These are phyloP conservation scores for Cichladusa arquata DNA, from an alignment of 2,113 vertebrate species.

Conservation along the genomic window DNA sequence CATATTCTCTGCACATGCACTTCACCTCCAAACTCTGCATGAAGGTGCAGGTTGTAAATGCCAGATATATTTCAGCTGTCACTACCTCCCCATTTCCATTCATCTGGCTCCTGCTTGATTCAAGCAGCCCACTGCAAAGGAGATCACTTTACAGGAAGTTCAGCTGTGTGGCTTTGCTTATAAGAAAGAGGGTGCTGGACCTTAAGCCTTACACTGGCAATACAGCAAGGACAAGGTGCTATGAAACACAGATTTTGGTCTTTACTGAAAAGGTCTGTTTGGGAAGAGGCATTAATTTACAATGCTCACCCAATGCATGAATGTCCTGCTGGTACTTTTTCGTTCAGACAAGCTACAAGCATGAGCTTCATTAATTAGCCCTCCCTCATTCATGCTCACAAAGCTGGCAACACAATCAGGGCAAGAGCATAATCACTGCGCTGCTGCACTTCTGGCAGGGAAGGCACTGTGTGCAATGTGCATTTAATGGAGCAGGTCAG, in stretches of 20 bases:
- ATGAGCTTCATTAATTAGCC: not conserved
- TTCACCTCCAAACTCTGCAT: not conserved
- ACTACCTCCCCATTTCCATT: not conserved
- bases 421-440: not conserved
- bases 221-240: not conserved
- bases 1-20: not conserved
- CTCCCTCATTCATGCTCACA: accelerated
- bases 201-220: not conserved
- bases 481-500: not conserved
- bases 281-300: not conserved
- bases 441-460: not conserved
- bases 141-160: not conserved
- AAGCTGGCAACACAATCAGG: not conserved
- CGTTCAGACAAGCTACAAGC: not conserved
- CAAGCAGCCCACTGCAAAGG: not conserved
- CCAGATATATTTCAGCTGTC: not conserved
- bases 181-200: not conserved
- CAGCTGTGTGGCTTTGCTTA: not conserved
- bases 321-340: not conserved
- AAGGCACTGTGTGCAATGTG: not conserved
- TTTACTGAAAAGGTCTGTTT: not conserved
- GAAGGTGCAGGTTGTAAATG: not conserved
- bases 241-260: not conserved
- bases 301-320: accelerated
- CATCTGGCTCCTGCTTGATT: not conserved